Conservation (phyloP, 2,797 vertebrate species). For the Melanotaenia nigrans region DNA sequence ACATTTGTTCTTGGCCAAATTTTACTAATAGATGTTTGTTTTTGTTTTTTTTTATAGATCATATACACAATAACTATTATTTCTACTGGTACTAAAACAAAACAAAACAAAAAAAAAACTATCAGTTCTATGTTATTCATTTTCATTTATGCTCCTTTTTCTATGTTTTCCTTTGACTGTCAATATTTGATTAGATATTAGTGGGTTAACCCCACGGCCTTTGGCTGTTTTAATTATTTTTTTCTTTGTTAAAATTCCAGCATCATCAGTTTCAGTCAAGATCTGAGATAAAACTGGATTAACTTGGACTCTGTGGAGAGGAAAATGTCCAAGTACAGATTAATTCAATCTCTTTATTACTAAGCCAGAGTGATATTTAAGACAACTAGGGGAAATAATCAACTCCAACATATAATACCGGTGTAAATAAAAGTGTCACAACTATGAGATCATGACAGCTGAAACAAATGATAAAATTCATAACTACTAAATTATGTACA, state of each 20-base stretch:
- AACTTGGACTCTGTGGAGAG: too few species aligned
- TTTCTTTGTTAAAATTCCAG: background rate
- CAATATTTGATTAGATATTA: background rate
- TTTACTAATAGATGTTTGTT: background rate
- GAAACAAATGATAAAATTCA: background rate
- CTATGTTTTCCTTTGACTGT: background rate
- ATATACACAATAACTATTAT: background rate
- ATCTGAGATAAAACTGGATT: background rate
- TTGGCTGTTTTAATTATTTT: background rate
- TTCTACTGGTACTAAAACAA: background rate
- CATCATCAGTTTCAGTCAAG: background rate
- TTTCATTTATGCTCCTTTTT: background rate
- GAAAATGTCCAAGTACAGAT: background rate
- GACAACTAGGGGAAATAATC: too few species aligned
- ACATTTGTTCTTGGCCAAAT: background rate
- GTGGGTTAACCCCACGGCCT: background rate
- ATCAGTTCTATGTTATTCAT: background rate
- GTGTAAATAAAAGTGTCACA: background rate
- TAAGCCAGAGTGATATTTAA: too few species aligned
- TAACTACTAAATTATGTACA: background rate
- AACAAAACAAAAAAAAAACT: background rate
- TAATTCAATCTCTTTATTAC: too few species aligned
- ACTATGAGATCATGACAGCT: background rate
- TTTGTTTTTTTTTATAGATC: background rate
- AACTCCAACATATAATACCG: too few species aligned